Conservation (phyloP, 2,888 invertebrate genomes). For the Pseudococcus jackbeardsleyi region DNA sequence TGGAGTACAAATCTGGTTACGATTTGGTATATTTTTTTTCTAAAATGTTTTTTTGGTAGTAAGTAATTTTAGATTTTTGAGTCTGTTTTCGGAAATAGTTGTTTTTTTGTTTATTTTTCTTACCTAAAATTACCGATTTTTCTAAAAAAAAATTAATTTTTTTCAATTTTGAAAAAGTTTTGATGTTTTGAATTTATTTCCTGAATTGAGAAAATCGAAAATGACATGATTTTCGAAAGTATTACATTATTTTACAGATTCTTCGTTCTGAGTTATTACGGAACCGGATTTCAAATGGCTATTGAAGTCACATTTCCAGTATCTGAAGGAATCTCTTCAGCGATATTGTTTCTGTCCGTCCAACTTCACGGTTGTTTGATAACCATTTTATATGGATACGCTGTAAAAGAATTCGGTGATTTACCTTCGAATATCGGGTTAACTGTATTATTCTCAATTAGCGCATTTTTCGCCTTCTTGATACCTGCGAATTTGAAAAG, state of each 20-base stretch:
- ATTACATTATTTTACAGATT: constrained; percentile 71
- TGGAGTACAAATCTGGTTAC: too few relatives aligned
- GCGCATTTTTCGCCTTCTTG: neutral
- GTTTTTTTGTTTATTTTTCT: too few relatives aligned
- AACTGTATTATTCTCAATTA: constrained; percentile 1
- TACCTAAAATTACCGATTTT: too few relatives aligned
- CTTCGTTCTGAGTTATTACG: constrained; percentile 73
- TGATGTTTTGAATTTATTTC: too few relatives aligned
- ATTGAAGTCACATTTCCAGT: constrained; percentile 68
- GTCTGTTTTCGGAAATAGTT: too few relatives aligned
- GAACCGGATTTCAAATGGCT: constrained; percentile 68
- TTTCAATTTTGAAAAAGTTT: too few relatives aligned
- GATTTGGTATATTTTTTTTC: too few relatives aligned
- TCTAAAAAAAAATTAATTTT: too few relatives aligned
- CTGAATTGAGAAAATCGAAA: too few relatives aligned
- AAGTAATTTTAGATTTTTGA: too few relatives aligned
- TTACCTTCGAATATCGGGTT: constrained; percentile 81
- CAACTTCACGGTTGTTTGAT: constrained; percentile 68
- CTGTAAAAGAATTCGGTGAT: constrained; percentile 77
- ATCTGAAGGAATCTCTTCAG: constrained; percentile 68
- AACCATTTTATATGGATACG: constrained; percentile 66
- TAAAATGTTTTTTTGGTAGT: too few relatives aligned
- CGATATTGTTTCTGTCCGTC: constrained; percentile 68
- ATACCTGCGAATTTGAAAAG: constrained; percentile 33
- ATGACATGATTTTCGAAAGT: too few relatives aligned